Conservation (phyloP, 2,113 vertebrate genomes). For the Phaethon lepturus region DNA sequence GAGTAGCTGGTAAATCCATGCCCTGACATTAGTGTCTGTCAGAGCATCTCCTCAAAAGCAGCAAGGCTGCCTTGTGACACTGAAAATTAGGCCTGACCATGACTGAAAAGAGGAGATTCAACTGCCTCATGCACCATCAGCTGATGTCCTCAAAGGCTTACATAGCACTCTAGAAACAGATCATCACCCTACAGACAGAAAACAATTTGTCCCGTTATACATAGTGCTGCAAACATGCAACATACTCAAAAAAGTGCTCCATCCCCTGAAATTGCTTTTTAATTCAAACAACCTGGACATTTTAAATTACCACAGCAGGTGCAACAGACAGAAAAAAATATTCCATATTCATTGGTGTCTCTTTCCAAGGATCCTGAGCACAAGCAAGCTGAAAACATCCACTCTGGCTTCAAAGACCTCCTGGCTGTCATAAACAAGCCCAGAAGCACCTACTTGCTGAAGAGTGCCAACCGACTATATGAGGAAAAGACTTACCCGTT, state of each 20-base stretch:
- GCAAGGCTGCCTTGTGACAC: not conserved
- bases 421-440: slow-evolving; percentile 53
- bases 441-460: slow-evolving; percentile 58
- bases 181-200: not conserved
- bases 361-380: slow-evolving; percentile 53
- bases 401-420: slow-evolving; percentile 55
- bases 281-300: not conserved
- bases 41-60: not conserved
- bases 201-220: not conserved
- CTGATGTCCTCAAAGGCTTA: not conserved
- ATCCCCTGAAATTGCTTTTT: not conserved
- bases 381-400: slow-evolving; percentile 11
- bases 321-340: not conserved
- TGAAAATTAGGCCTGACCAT: not conserved
- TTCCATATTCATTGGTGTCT: not conserved
- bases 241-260: not conserved
- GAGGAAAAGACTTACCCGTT: slow-evolving; percentile 65
- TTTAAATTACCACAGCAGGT: not conserved
- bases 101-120: not conserved
- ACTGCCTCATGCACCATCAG: not conserved
- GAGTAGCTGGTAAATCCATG: not conserved
- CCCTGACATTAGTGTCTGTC: not conserved
- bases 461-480: slow-evolving; percentile 66
- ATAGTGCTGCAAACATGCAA: not conserved
- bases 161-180: not conserved